Evolutionary conservation across 2,113 vertebrate genomes (phyloP).

Genomic region (Leptobrachium leishanense): DNA sequence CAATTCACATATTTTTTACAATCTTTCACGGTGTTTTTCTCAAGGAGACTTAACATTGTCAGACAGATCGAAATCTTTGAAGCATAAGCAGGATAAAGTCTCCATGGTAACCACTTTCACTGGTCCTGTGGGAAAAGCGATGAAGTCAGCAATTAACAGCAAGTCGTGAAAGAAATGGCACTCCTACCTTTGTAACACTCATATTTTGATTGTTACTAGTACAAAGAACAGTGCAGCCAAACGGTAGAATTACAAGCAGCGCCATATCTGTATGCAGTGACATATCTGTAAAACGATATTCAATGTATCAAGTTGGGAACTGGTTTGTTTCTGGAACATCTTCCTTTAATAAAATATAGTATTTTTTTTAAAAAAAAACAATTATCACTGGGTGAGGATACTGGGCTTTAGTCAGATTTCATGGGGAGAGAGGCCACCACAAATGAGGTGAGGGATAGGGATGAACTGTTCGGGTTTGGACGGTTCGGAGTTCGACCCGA

Average conservation of each 20-base stretch:
- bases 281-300: not conserved
- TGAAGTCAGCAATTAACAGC: conserved; percentile 43
- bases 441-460: too few relatives aligned
- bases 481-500: too few relatives aligned
- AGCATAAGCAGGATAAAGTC: conserved; percentile 35
- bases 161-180: conserved; percentile 28
- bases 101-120: conserved; percentile 42
- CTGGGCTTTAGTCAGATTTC: too few relatives aligned
- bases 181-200: conserved; percentile 32
- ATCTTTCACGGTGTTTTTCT: conserved; percentile 7
- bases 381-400: too few relatives aligned
- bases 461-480: too few relatives aligned
- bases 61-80: conserved; percentile 43
- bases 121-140: conserved; percentile 39
- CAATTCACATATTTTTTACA: not conserved
- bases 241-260: not conserved
- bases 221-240: not conserved
- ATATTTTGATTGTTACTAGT: conserved; percentile 14
- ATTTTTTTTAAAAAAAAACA: not conserved
- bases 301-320: not conserved
- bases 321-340: not conserved
- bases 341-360: not conserved
- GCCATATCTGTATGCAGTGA: too few relatives aligned
- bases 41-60: conserved; percentile 32
- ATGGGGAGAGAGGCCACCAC: too few relatives aligned